phyloP scores from a whole-genome alignment of 2,113 vertebrate genomes.

The Chlorodrepanis virens region DNA sequence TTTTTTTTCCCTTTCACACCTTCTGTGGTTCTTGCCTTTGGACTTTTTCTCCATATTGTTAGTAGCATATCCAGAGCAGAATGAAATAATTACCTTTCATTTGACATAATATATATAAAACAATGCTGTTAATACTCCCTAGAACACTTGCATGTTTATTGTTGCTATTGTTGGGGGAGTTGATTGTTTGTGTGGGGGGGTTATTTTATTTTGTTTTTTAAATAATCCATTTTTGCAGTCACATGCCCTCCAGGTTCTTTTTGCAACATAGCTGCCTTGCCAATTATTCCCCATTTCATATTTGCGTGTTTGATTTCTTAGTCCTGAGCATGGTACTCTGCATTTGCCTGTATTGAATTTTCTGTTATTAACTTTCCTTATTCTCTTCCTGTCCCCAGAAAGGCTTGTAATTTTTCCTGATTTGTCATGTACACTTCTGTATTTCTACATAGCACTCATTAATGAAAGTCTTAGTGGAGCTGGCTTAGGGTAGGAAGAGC shows the following conservation, averaged over 20 bases:
- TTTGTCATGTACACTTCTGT: background rate
- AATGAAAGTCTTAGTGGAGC: background rate
- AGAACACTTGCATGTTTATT: background rate
- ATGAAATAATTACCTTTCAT: background rate
- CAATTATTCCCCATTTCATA: slow-evolving; percentile 18
- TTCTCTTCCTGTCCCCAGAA: background rate
- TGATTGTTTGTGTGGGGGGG: background rate
- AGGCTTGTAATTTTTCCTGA: background rate
- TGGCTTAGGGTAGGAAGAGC: background rate
- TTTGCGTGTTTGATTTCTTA: slow-evolving; percentile 29
- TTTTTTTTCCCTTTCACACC: background rate
- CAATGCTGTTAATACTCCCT: background rate
- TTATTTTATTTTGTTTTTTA: background rate
- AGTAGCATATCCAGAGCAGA: background rate
- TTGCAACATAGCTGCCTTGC: background rate
- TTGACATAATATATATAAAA: background rate
- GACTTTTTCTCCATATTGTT: background rate
- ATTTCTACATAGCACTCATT: background rate
- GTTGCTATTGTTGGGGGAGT: background rate
- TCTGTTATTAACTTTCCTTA: background rate
- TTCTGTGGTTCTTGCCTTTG: background rate
- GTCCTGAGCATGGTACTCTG: background rate
- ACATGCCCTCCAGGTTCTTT: background rate
- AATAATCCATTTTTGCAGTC: background rate
- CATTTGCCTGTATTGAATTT: slow-evolving; percentile 30